Percentiles rank a stretch among this genome's conserved stretches.
These are phyloP conservation scores for Drosophila neonasuta DNA, from an alignment of 2,888 invertebrate genomes.

Conservation along the genomic window DNA sequence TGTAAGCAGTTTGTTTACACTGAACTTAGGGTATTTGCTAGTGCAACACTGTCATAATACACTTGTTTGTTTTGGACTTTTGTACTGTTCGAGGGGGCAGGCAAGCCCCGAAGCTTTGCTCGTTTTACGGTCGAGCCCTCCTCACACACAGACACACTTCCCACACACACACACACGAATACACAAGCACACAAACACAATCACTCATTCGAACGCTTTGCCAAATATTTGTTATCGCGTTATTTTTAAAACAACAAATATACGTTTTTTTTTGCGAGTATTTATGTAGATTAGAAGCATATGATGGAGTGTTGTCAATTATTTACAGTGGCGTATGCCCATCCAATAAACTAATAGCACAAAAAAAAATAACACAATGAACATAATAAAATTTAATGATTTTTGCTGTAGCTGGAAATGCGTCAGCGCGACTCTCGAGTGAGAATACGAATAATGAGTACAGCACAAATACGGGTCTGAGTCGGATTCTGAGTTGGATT, in stretches of 20 bases:
- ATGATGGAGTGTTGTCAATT: conserved; percentile 52
- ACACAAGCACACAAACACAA: neutral
- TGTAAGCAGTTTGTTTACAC: neutral
- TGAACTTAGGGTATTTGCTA: neutral
- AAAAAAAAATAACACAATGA: conserved; percentile 2
- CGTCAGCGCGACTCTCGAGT: conserved; percentile 6
- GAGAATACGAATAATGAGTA: neutral
- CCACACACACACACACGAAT: conserved; percentile 2
- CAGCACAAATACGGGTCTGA: too few relatives aligned
- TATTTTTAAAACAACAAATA: conserved; percentile 18
- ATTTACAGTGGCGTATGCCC: conserved; percentile 28
- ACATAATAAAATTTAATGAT: conserved; percentile 23
- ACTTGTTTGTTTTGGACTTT: conserved; percentile 48
- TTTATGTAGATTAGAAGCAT: conserved; percentile 33
- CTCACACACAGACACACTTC: conserved; percentile 25
- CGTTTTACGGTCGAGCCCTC: conserved; percentile 61
- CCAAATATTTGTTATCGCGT: conserved; percentile 35
- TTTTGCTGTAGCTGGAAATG: conserved; percentile 17
- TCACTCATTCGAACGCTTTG: conserved; percentile 2
- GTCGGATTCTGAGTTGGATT: neutral
- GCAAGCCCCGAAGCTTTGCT: conserved; percentile 45
- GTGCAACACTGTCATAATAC: neutral
- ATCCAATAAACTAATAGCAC: conserved; percentile 8
- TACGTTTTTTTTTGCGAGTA: conserved; percentile 9
- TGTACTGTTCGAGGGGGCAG: conserved; percentile 44